Base-by-base conservation (phyloP, 2,797 vertebrate species). In the Xiphorhynchus erythropygius region DNA sequence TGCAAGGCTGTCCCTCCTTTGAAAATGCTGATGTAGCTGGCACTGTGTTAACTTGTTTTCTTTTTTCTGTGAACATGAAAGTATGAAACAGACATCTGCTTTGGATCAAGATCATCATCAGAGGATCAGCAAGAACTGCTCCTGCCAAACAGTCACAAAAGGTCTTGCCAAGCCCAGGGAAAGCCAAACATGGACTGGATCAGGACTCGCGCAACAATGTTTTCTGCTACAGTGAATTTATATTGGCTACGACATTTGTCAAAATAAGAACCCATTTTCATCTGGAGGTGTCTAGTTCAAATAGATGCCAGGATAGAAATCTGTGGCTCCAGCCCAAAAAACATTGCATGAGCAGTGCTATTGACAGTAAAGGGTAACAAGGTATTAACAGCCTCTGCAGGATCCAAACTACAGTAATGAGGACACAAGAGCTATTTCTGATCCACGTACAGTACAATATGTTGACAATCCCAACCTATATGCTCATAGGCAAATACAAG, bases 11-110 rank as follows among this genome's bases (percentile, higher is more conserved):
- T 56, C 69, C 79, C 30, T 32, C 30, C 70, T 90, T 74, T 79
- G 78, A 88, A 95, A 90, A 95, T 52, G 52, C 74, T 94, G 90
- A 86, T 76, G 88, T 7, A 79, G 73, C 52, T 84, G 73, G 91
- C 83, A 94, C 13, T 0, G 0, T 69, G 74, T 86, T 95, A 94
- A 71, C 65, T 93, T 92, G 42, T 79, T 89, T 94, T 92, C 49
- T 74, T 42, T 89, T 60, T 92, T 87, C 56, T 76, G 33, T 46
- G 41, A 93, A 69, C 19, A 83, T n/a, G n/a, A n/a, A 91, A 70
- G 17, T 53, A 57, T 1, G 8, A 19, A 87, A 76, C 0, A 76
- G 75, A 67, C 86, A 95, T 77, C 74, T 92, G 91, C 70, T 95
- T 53, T 93, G 76, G 91, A 82, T 86, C 83, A 87, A 76, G 71